Conservation (phyloP, 2,888 invertebrate genomes). For the Lasioglossum marginatum region DNA sequence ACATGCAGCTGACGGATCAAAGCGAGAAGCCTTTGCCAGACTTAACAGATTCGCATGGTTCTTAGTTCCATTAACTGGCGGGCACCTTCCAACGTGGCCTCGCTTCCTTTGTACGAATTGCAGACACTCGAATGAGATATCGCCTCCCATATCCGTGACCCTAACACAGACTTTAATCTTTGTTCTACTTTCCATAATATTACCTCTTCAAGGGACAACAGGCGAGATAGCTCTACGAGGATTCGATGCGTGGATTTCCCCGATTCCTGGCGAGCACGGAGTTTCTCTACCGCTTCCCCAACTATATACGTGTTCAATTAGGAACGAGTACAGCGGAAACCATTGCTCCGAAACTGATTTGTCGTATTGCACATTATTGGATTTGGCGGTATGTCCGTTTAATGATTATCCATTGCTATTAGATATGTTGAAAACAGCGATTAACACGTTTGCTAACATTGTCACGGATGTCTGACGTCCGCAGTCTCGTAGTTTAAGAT, state of each 20-base stretch:
- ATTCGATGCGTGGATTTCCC: neutral
- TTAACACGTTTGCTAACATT: neutral
- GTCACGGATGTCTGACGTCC: too few species aligned
- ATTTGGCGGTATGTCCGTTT: neutral
- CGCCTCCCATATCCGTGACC: constrained; percentile 34
- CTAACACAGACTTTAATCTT: constrained; percentile 49
- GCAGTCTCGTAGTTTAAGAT: neutral
- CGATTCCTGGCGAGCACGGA: neutral
- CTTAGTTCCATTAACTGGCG: constrained; percentile 66
- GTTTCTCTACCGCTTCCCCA: neutral
- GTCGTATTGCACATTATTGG: neutral
- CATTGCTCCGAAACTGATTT: neutral
- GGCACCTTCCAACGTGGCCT: constrained; percentile 28
- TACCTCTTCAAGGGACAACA: neutral
- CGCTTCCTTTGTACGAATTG: constrained; percentile 41
- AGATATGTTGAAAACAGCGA: neutral
- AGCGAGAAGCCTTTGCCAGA: constrained; percentile 68
- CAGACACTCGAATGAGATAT: constrained; percentile 50
- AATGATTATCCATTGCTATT: neutral
- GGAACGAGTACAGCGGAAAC: neutral
- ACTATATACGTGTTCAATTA: neutral
- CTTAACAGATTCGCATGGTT: constrained; percentile 71
- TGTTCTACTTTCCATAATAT: constrained; percentile 50
- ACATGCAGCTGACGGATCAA: constrained; percentile 68
- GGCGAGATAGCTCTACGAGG: neutral